These are phyloP conservation scores for Drosophila leonis DNA, from an alignment of 2,888 invertebrate genomes.

Conservation along the genomic window DNA sequence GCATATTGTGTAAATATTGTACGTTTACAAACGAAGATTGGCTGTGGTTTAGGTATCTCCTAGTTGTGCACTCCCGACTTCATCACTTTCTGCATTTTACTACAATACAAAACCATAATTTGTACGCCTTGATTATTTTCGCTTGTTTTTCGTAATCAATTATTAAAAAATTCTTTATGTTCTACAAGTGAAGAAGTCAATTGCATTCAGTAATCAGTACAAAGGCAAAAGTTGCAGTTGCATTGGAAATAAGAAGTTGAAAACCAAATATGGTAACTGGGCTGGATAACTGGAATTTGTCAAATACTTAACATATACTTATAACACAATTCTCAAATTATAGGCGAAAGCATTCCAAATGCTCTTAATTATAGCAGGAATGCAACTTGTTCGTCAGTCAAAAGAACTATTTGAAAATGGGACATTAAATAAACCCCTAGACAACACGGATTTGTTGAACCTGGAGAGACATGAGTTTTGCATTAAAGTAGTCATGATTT, in stretches of 20 bases:
- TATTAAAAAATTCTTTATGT: not conserved
- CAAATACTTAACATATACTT: not conserved
- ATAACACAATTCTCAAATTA: not conserved
- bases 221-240: not conserved
- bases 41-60: not conserved
- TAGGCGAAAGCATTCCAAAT: conserved; percentile 1
- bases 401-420: not conserved
- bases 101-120: not conserved
- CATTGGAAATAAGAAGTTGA: not conserved
- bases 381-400: not conserved
- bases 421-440: not conserved
- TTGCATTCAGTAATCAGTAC: not conserved
- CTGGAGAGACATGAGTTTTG: conserved; percentile 23
- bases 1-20: no score
- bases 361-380: not conserved
- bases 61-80: not conserved
- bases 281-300: not conserved
- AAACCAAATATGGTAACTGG: conserved; percentile 9
- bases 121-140: not conserved
- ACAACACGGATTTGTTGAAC: fast-evolving
- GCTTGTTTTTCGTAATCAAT: conserved; percentile 17
- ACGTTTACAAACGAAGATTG: not conserved
- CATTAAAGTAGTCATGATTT: conserved; percentile 35
- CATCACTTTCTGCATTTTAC: not conserved
- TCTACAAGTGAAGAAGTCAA: not conserved